phyloP scores from a whole-genome alignment of 2,888 invertebrate genomes.

The Orthosia incerta region DNA sequence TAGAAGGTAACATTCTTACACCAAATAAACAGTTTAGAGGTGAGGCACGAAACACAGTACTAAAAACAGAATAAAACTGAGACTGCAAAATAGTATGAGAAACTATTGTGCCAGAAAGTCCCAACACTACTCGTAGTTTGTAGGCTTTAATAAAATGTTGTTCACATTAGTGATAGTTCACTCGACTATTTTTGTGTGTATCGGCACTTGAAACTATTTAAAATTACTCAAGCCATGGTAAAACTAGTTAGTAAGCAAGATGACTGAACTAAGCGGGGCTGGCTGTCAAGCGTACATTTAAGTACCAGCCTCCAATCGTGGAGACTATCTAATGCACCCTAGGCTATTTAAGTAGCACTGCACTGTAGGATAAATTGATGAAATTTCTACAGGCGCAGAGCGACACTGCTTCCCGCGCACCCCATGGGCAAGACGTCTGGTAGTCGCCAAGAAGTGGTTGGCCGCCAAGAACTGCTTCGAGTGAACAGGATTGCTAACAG shows the following conservation, averaged over 20 bases:
- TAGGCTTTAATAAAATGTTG: not conserved
- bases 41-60: not conserved
- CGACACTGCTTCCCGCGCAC: conserved; percentile 76
- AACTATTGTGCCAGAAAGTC: not conserved
- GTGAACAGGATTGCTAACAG: conserved; percentile 83
- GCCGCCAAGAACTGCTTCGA: conserved; percentile 84
- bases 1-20: conserved; percentile 76
- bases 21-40: not conserved
- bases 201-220: not conserved
- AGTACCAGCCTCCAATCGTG: not conserved
- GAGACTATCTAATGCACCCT: not conserved
- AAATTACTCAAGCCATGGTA: not conserved
- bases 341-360: conserved; percentile 13
- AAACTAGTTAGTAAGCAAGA: not conserved
- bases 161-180: not conserved
- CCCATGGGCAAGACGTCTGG: conserved; percentile 89
- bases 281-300: too few species aligned
- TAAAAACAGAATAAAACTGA: not conserved
- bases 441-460: conserved; percentile 83
- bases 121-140: not conserved
- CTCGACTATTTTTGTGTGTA: not conserved
- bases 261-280: not conserved
- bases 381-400: conserved; percentile 60
- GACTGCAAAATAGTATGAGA: not conserved
- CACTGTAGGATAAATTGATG: conserved; percentile 36